Evolutionary conservation across 2,797 vertebrate genomes (phyloP), one percentile per base, ranked within the genome.

Genomic region (Esox lucius): DNA sequence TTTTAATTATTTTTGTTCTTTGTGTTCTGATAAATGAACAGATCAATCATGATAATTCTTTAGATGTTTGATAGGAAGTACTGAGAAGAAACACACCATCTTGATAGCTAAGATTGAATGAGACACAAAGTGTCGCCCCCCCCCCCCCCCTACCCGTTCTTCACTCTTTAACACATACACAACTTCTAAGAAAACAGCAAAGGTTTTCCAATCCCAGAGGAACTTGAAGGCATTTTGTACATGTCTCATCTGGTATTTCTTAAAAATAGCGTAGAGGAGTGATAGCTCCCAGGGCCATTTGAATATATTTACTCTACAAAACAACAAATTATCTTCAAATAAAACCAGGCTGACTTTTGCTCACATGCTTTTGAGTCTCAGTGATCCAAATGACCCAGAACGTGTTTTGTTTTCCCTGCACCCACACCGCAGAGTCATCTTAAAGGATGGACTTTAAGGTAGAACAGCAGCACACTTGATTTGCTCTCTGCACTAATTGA

Each of bases 321-420:
- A 95, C 93, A 94, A 95, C 94, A 94, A 93, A 93, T 88, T 85
- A 92, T 94, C 92, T 94, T 95, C 93, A 92, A 96, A 96, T 94
- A 91, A 91, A 91, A 85, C 80, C 79, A 84, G 83, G 89, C 89
- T 89, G 93, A 92, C 91, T 94, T 93, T 92, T 90, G 88, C 91
- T 94, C 94, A 91, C 92, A 93, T 94, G 93, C 91, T 94, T 91
- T 87, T 87, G 90, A 89, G 90, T 90, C 91, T 82, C 92, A 82
- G 90, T 86, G 91, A 87, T 94, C 92, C 88, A 87, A 87, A 80
- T 95, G 95, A 96, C 94, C 93, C 72, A 78, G 79, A 85, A 86
- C 82, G 82, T 84, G 81, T 86, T 81, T 81, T 67, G 82, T 81
- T 84, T 81, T 84, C 24, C 24, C 56, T 24, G 9, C 75, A 78